Percentiles rank a stretch among this genome's conserved stretches.
These are phyloP conservation scores for Cyanoderma ruficeps DNA, from an alignment of 2,113 vertebrate genomes.

Conservation along the genomic window DNA sequence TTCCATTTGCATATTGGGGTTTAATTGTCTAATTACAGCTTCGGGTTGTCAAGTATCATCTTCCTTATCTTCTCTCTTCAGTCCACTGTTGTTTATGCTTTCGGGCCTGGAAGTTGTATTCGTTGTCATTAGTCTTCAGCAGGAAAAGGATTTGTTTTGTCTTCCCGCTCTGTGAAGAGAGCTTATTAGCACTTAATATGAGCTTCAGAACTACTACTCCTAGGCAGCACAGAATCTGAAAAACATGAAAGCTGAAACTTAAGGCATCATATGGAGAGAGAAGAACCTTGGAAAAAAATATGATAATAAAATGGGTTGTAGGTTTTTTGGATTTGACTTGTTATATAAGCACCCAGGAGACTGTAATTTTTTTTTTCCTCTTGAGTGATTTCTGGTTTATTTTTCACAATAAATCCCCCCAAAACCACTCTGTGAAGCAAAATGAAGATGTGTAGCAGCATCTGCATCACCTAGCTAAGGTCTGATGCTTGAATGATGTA, in stretches of 20 bases:
- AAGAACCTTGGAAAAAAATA: background rate
- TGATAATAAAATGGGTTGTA: background rate
- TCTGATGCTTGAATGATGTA: background rate
- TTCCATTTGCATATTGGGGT: background rate
- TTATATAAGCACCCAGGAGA: background rate
- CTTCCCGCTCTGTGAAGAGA: background rate
- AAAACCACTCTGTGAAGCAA: background rate
- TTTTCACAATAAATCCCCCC: constrained; percentile 11
- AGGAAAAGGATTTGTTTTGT: background rate
- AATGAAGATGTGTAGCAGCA: background rate
- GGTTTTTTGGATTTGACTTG: background rate
- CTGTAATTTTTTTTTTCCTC: background rate
- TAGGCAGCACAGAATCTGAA: background rate
- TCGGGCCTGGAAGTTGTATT: background rate
- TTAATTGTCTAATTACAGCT: background rate
- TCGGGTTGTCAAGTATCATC: background rate
- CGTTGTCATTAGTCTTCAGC: background rate
- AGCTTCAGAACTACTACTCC: background rate
- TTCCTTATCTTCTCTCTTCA: background rate
- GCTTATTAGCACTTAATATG: background rate
- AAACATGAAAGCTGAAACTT: background rate
- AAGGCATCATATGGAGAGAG: background rate
- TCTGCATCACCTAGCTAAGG: background rate
- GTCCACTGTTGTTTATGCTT: background rate
- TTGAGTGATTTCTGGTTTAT: constrained; percentile 36